These are phyloP conservation scores for Aphaenogaster ashmeadi DNA, from an alignment of 1,140 invertebrate species.

Conservation along the genomic window DNA sequence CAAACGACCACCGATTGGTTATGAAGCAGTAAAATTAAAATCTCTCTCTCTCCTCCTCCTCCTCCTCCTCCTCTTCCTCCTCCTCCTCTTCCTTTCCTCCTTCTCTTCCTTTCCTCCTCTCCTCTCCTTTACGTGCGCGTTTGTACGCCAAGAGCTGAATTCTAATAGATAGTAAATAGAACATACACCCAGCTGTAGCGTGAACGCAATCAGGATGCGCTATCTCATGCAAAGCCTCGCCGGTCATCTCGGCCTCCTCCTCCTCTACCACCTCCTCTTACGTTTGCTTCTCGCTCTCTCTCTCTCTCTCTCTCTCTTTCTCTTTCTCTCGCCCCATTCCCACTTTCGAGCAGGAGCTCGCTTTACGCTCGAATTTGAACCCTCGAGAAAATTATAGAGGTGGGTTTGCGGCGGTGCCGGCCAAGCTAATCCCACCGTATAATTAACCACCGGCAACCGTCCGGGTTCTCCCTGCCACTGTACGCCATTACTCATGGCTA, in stretches of 20 bases:
- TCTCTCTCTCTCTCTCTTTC: not conserved
- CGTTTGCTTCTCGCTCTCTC: not conserved
- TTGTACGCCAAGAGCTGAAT: slow-evolving; percentile 34
- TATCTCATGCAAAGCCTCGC: slow-evolving; percentile 71
- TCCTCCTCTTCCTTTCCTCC: not conserved
- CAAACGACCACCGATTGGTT: not conserved
- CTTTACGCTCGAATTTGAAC: slow-evolving; percentile 83
- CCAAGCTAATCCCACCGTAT: slow-evolving; percentile 84
- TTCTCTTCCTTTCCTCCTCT: not conserved
- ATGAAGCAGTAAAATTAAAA: slow-evolving; percentile 8
- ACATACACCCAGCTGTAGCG: slow-evolving; percentile 42
- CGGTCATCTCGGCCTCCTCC: slow-evolving; percentile 32
- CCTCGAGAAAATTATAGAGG: slow-evolving; percentile 85
- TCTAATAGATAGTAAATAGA: slow-evolving; percentile 68
- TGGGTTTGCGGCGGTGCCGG: slow-evolving; percentile 80
- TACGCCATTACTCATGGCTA: slow-evolving; percentile 81
- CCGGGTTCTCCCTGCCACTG: slow-evolving; percentile 70
- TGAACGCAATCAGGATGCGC: slow-evolving; percentile 72
- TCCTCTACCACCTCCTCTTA: not conserved
- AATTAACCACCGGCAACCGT: slow-evolving; percentile 84
- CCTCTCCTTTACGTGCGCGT: not conserved
- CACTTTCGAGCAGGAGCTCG: slow-evolving; percentile 68
- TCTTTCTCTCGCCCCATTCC: not conserved
- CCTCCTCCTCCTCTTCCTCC: not conserved
- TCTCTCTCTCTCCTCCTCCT: not conserved